Conservation (phyloP, 1,140 invertebrate species). For the Eumeta japonica region DNA sequence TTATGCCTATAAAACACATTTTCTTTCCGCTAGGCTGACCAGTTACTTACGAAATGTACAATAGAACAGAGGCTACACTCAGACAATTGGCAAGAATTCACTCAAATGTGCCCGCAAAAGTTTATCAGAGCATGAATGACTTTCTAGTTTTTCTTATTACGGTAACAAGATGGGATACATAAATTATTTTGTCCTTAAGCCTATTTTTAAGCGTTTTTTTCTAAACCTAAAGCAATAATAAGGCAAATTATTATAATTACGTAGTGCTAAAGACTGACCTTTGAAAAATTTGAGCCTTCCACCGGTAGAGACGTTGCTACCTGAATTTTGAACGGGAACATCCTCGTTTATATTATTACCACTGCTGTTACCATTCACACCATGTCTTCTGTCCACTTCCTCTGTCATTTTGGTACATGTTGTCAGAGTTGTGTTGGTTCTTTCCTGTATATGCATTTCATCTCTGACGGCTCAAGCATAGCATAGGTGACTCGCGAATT, state of each 20-base stretch:
- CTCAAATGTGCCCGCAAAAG: constrained; percentile 43
- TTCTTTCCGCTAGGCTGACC: constrained; percentile 23
- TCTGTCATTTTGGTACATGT: constrained; percentile 68
- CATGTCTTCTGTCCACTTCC: constrained; percentile 64
- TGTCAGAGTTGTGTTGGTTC: constrained; percentile 60
- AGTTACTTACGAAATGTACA: constrained; percentile 39
- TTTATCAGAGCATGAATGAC: constrained; percentile 57
- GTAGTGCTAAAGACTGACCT: no score
- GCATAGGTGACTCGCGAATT: constrained; percentile 41
- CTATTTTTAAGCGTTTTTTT: no score
- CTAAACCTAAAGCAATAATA: no score
- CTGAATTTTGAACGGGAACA: constrained; percentile 34
- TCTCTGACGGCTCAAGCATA: constrained; percentile 49
- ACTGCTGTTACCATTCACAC: constrained; percentile 63
- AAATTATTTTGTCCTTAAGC: no score
- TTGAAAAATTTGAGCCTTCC: constrained; percentile 65
- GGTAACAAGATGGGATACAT: no score
- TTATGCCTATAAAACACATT: no score
- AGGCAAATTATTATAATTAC: background rate
- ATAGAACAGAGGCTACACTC: constrained; percentile 41
- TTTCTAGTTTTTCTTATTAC: constrained; percentile 44
- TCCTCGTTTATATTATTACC: constrained; percentile 45
- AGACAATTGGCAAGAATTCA: constrained; percentile 41
- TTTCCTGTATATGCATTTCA: constrained; percentile 60
- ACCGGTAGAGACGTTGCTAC: constrained; percentile 40